phyloP scores from a whole-genome alignment of 2,888 invertebrate genomes.

The Falcaria lacertinaria region DNA sequence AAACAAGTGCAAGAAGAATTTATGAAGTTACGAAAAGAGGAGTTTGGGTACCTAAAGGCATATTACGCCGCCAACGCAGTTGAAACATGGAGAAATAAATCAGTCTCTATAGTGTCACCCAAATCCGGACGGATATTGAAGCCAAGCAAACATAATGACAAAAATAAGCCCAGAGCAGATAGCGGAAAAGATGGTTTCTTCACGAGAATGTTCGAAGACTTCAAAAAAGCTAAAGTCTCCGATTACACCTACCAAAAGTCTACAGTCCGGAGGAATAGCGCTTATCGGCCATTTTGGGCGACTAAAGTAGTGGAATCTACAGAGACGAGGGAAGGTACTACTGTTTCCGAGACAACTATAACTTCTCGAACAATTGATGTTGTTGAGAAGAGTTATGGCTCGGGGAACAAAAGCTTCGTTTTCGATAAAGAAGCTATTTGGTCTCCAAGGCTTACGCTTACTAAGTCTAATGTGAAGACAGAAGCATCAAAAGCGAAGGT shows the following conservation, averaged over 20 bases:
- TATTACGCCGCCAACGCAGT: slow-evolving; percentile 41
- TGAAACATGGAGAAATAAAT: slow-evolving; percentile 54
- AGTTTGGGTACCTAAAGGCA: slow-evolving; percentile 44
- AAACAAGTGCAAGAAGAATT: slow-evolving; percentile 50
- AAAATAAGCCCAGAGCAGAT: slow-evolving; percentile 11
- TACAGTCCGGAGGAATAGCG: slow-evolving; percentile 47
- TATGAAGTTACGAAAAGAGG: slow-evolving; percentile 47
- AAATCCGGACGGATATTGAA: slow-evolving; percentile 52
- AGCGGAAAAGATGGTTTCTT: slow-evolving; percentile 38
- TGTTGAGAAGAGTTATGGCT: slow-evolving; percentile 27
- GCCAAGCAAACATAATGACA: slow-evolving; percentile 23
- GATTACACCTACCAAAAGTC: slow-evolving; percentile 57
- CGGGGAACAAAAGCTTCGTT: slow-evolving; percentile 31
- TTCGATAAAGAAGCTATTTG: slow-evolving; percentile 29
- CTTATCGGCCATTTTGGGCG: slow-evolving; percentile 64
- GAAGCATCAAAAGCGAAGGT: slow-evolving; percentile 5
- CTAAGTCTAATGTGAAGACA: slow-evolving; percentile 6
- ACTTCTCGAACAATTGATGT: slow-evolving; percentile 11
- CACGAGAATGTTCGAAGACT: slow-evolving; percentile 49
- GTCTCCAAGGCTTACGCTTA: slow-evolving; percentile 35
- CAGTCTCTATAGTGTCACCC: slow-evolving; percentile 57
- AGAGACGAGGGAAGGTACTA: slow-evolving; percentile 12
- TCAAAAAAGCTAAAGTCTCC: slow-evolving; percentile 54
- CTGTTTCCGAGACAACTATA: slow-evolving; percentile 17
- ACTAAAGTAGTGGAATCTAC: slow-evolving; percentile 39